These are phyloP conservation scores for Sylvia atricapilla DNA, from an alignment of 2,113 vertebrate genomes.

Conservation along the genomic window DNA sequence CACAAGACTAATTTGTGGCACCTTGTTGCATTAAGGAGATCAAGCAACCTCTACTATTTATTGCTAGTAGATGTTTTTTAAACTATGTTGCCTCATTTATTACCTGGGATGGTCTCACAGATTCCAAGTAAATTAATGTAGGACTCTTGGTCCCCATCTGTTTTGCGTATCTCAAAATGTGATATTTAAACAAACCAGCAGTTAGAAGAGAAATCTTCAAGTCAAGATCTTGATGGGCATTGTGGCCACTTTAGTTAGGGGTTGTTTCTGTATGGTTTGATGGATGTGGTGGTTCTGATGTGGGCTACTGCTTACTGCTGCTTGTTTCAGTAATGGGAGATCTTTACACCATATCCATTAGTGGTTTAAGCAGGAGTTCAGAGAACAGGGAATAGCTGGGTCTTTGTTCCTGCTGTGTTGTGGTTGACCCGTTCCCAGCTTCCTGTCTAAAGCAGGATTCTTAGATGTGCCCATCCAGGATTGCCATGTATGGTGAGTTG, in stretches of 20 bases:
- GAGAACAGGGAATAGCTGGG: neutral
- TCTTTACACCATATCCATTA: neutral
- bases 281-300: slow-evolving; percentile 46
- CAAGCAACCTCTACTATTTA: neutral
- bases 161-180: neutral
- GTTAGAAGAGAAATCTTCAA: neutral
- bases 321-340: neutral
- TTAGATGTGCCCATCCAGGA: neutral
- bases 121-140: neutral
- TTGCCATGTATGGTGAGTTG: neutral
- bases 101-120: neutral
- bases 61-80: neutral
- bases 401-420: neutral
- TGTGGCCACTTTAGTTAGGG: neutral
- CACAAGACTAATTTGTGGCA: neutral
- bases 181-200: neutral
- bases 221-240: neutral
- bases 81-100: neutral
- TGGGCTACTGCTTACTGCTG: neutral
- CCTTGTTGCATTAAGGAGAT: neutral
- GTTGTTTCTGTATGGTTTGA: neutral
- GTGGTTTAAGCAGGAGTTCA: slow-evolving; percentile 8
- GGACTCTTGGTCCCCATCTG: neutral
- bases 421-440: neutral
- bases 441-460: neutral